A percentile compares a stretch with the other conserved stretches of the same genome.
phyloP scores from a whole-genome alignment of 2,888 invertebrate species.

The Euzophera pinguis region DNA sequence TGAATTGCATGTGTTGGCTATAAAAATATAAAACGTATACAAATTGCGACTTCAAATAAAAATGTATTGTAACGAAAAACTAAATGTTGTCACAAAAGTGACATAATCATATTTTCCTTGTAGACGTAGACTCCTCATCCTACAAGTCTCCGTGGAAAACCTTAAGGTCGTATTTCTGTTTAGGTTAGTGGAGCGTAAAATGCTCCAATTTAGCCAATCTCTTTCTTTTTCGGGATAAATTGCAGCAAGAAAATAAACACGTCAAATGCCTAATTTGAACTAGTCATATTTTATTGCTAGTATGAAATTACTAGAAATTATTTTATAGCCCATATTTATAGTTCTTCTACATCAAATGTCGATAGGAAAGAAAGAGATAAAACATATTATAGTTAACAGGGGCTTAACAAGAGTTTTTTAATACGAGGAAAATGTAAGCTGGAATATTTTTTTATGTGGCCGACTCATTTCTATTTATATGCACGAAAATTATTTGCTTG shows the following conservation, averaged over 20 bases:
- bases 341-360: too few species aligned
- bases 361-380: too few species aligned
- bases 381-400: too few species aligned
- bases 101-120: neutral
- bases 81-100: neutral
- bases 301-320: too few species aligned
- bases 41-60: neutral
- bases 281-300: neutral
- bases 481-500: neutral
- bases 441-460: too few species aligned
- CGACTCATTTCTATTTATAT: too few species aligned
- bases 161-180: conserved; percentile 6
- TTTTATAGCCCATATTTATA: too few species aligned
- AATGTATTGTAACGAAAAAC: neutral
- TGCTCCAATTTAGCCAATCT: conserved; percentile 5
- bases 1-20: conserved; percentile 5
- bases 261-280: neutral
- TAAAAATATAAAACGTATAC: neutral
- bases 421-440: too few species aligned
- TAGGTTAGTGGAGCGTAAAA: conserved; percentile 5
- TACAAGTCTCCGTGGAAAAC: neutral
- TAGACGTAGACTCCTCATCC: neutral
- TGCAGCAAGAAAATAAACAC: conserved; percentile 1
- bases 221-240: conserved; percentile 4
- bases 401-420: too few species aligned